These are phyloP conservation scores for Anadara kagoshimensis DNA, from an alignment of 1,140 invertebrate species.

Conservation along the genomic window DNA sequence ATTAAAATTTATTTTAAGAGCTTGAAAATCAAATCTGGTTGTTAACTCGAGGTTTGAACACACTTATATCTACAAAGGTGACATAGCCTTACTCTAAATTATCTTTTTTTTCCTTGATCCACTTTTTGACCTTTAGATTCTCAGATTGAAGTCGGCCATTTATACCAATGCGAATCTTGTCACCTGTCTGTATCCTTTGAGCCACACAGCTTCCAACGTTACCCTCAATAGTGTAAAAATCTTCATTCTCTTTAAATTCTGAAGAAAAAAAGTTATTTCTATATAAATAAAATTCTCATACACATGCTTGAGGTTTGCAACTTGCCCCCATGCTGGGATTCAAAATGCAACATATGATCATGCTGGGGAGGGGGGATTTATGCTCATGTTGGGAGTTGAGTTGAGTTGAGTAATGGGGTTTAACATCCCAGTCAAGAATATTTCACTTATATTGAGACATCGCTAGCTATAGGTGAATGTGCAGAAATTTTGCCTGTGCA, in stretches of 20 bases:
- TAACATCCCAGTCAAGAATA: too few species aligned
- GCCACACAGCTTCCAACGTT: constrained; percentile 63
- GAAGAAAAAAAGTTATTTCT: too few species aligned
- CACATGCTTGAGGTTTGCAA: too few species aligned
- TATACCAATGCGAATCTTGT: constrained; percentile 64
- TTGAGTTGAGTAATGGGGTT: too few species aligned
- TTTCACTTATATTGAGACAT: too few species aligned
- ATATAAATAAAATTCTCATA: too few species aligned
- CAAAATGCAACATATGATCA: too few species aligned
- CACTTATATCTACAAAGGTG: not conserved
- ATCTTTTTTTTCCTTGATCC: constrained; percentile 7
- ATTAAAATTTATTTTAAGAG: not conserved
- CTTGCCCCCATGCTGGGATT: too few species aligned
- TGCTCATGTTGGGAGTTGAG: too few species aligned
- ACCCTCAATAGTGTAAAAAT: constrained; percentile 69
- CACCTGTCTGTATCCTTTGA: constrained; percentile 62
- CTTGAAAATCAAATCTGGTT: not conserved
- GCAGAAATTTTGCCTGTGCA: too few species aligned
- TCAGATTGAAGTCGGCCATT: constrained; percentile 62
- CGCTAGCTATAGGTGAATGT: too few species aligned
- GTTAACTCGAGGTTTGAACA: not conserved
- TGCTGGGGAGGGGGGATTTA: too few species aligned
- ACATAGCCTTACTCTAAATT: not conserved
- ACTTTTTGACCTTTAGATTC: constrained; percentile 56
- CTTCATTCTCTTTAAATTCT: constrained; percentile 37